Evolutionary conservation across 2,113 vertebrate genomes (phyloP).

Genomic region (Cromileptes altivelis): DNA sequence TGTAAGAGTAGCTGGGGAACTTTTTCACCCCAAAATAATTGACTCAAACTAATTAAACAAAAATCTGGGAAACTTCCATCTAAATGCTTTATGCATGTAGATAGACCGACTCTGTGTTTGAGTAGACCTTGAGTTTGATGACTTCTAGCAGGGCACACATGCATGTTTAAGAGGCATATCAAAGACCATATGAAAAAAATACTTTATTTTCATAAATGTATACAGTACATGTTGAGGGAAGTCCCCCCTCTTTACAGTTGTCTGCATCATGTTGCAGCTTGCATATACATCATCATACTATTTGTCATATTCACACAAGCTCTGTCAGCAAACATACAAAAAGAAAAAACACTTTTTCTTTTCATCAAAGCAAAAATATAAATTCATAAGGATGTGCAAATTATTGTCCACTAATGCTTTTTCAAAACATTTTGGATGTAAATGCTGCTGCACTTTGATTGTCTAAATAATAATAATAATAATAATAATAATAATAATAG

Average conservation of each 20-base stretch:
- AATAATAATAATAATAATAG: slow-evolving; percentile 54
- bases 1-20: slow-evolving; percentile 59
- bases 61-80: slow-evolving; percentile 49
- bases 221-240: slow-evolving; percentile 76
- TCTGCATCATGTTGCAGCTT: slow-evolving; percentile 72
- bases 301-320: slow-evolving; percentile 73
- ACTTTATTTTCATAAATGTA: slow-evolving; percentile 85
- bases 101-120: not conserved
- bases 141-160: not conserved
- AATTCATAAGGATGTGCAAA: slow-evolving; percentile 77
- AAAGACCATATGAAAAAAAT: slow-evolving; percentile 80
- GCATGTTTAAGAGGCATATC: not conserved
- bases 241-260: slow-evolving; percentile 58
- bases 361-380: slow-evolving; percentile 67
- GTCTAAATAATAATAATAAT: slow-evolving; percentile 82
- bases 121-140: not conserved
- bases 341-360: slow-evolving; percentile 19
- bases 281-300: slow-evolving; percentile 73
- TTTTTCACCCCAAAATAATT: slow-evolving; percentile 75
- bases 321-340: slow-evolving; percentile 67
- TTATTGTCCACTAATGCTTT: slow-evolving; percentile 56
- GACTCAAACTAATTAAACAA: slow-evolving; percentile 67
- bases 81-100: slow-evolving; percentile 41
- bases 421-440: slow-evolving; percentile 67
- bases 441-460: slow-evolving; percentile 78